Percentiles rank a stretch among this genome's conserved stretches.
phyloP scores from a whole-genome alignment of 2,797 vertebrate genomes.

The Australoheros facetus region DNA sequence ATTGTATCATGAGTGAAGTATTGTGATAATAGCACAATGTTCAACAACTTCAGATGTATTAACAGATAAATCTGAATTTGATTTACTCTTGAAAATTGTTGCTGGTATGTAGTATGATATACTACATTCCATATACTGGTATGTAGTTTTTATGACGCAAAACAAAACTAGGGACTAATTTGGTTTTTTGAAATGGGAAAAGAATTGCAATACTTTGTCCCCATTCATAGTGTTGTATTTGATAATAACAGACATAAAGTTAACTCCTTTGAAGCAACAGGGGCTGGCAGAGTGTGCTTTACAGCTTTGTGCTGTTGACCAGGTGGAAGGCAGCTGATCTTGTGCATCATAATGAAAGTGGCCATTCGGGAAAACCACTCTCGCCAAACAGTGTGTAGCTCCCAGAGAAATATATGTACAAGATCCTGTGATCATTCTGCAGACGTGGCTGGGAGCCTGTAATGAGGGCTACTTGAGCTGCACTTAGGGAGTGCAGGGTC shows the following conservation, averaged over 20 bases:
- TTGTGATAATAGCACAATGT: no score
- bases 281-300: constrained; percentile 8
- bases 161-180: background rate
- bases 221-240: background rate
- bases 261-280: background rate
- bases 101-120: background rate
- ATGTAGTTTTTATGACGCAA: background rate
- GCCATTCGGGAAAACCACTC: constrained; percentile 18
- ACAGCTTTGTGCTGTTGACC: constrained; percentile 6
- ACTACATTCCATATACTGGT: no score
- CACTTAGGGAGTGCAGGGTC: constrained; percentile 16
- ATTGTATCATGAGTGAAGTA: no score
- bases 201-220: background rate
- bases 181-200: background rate
- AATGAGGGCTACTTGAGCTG: constrained; percentile 46
- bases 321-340: constrained; percentile 9
- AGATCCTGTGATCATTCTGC: constrained; percentile 14
- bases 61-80: no score
- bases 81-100: background rate
- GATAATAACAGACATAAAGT: background rate
- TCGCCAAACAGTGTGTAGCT: constrained; percentile 15
- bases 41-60: no score
- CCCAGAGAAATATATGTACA: background rate
- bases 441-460: constrained; percentile 24
- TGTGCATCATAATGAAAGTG: constrained; percentile 15